Evolutionary conservation across 2,888 invertebrate genomes (phyloP).

Genomic region (Synanthedon formicaeformis): DNA sequence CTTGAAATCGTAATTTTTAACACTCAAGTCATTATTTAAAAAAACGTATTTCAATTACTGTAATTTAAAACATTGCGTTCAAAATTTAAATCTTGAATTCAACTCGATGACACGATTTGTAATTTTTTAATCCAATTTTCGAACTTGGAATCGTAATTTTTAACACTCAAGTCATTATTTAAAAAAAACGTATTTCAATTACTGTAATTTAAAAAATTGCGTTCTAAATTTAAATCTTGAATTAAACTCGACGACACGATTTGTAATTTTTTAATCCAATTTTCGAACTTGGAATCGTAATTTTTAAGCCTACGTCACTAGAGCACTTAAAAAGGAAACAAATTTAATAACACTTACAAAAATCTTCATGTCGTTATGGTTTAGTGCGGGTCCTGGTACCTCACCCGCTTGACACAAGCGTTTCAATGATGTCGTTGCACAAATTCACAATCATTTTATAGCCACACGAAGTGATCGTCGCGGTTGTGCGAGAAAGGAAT

Average conservation of each 20-base stretch:
- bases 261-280: not conserved
- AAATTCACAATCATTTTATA: conserved; percentile 61
- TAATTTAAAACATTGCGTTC: too few relatives aligned
- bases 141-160: not conserved
- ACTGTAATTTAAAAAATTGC: too few relatives aligned
- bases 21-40: too few relatives aligned
- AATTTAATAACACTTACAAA: conserved; percentile 42
- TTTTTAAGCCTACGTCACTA: not conserved
- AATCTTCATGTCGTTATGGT: conserved; percentile 52
- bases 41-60: too few relatives aligned
- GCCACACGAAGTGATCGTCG: conserved; percentile 56
- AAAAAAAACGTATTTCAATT: too few relatives aligned
- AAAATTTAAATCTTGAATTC: too few relatives aligned
- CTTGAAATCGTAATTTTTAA: not conserved
- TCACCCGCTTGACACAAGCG: conserved; percentile 24
- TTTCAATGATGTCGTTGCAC: conserved; percentile 42
- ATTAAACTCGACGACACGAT: too few relatives aligned
- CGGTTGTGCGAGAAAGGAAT: conserved; percentile 43
- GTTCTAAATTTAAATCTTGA: too few relatives aligned
- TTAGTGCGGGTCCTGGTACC: conserved; percentile 25
- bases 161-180: too few relatives aligned
- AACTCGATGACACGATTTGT: too few relatives aligned
- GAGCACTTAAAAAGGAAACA: too few relatives aligned
- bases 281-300: not conserved
- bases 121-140: not conserved